phyloP scores from a whole-genome alignment of 2,113 vertebrate species.

The Oryzias javanicus region DNA sequence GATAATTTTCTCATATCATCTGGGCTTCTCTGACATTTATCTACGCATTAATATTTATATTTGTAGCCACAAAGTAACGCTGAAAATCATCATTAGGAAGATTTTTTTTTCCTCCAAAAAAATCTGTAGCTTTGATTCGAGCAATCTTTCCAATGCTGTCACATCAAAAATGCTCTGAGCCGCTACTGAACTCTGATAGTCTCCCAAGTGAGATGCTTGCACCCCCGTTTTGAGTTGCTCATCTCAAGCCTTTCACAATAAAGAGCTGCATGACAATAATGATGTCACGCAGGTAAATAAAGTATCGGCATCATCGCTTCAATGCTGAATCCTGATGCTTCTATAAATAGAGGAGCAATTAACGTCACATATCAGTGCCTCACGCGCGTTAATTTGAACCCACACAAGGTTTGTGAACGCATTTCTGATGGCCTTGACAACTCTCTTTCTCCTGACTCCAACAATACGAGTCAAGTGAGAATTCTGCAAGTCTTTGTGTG shows the following conservation, averaged over 20 bases:
- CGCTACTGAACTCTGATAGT: conserved; percentile 46
- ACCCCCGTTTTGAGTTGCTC: conserved; percentile 51
- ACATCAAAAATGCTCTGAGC: conserved; percentile 66
- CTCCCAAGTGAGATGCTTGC: conserved; percentile 48
- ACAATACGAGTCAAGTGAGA: conserved; percentile 44
- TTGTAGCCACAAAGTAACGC: not conserved
- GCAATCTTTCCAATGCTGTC: conserved; percentile 60
- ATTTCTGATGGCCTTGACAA: conserved; percentile 61
- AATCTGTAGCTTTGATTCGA: conserved; percentile 56
- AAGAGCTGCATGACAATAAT: conserved; percentile 34
- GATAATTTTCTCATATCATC: not conserved
- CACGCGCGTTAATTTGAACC: conserved; percentile 51
- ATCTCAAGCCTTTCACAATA: conserved; percentile 48
- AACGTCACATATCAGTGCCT: conserved; percentile 49
- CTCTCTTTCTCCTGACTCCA: conserved; percentile 57
- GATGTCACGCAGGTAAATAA: conserved; percentile 49
- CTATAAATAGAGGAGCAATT: conserved; percentile 60
- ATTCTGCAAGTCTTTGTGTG: conserved; percentile 60
- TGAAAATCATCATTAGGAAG: conserved; percentile 44
- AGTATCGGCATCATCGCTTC: conserved; percentile 31
- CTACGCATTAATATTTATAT: conserved; percentile 2
- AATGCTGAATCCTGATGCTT: conserved; percentile 44
- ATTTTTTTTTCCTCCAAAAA: conserved; percentile 25
- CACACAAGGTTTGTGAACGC: conserved; percentile 42
- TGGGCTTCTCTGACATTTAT: not conserved